Conservation (phyloP, 2,888 invertebrate species). For the Acleris cristana region DNA sequence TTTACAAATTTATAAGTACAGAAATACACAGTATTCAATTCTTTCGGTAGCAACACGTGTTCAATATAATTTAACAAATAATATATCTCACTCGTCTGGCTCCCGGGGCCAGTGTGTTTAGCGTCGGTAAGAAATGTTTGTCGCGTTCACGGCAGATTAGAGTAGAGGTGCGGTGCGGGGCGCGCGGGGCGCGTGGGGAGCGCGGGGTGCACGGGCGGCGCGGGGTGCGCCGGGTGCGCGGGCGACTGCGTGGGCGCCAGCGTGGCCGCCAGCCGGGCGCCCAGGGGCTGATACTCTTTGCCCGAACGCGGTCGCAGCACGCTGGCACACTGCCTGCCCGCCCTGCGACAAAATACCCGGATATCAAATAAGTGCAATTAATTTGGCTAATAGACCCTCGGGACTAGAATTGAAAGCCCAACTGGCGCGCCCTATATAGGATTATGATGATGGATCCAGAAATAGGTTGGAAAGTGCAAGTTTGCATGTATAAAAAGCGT, state of each 20-base stretch:
- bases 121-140: neutral
- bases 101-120: neutral
- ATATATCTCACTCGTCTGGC: constrained; percentile 19
- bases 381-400: no score
- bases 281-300: constrained; percentile 88
- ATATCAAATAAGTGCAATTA: neutral
- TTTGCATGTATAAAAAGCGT: no score
- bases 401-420: no score
- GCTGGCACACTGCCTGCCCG: constrained; percentile 71
- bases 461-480: no score
- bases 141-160: constrained; percentile 53
- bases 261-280: constrained; percentile 22
- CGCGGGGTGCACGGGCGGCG: neutral
- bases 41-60: constrained; percentile 13
- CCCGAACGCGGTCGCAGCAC: constrained; percentile 90
- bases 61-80: constrained; percentile 27
- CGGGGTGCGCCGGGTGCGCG: constrained; percentile 15
- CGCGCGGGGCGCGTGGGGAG: constrained; percentile 12
- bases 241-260: constrained; percentile 4
- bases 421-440: no score
- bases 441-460: no score
- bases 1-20: constrained; percentile 12
- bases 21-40: constrained; percentile 37
- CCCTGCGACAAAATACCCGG: constrained; percentile 48
- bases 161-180: constrained; percentile 44